Evolutionary conservation across 2,797 vertebrate species (phyloP), one percentile per base, ranked within the genome.

Genomic region (Parotocinclus haroldoi): DNA sequence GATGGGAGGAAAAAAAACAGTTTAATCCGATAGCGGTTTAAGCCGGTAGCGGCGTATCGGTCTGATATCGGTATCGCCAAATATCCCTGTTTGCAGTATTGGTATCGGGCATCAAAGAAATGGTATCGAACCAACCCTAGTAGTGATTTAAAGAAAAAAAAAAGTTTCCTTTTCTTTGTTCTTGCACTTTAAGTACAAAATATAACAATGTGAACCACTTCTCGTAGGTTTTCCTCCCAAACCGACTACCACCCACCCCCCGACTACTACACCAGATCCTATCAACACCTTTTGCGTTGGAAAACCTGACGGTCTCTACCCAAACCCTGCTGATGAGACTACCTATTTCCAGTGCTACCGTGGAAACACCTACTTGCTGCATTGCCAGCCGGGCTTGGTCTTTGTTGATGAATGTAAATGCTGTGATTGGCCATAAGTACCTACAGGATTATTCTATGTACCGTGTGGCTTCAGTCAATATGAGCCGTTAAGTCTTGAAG

Each of bases 341-440:
- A 87, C 83, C 27, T 91, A 78, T 73, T 89, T 88, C 77, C 89
- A 91, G 66, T 91, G 90, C 62, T 90, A 74, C 78, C 54, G 54
- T 3, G 89, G 86, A 48, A 80, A 78, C 74, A 89, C 90, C 4
- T 91, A 86, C 78, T 68, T 89, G 56, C 83, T 88, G 11, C 71
- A 3, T 42, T 91, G 90, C 79, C 89, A 91, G 76, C 68, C 87
- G 0, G 88, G 88, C 37, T 87, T 91, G 66, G 79, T 91, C 72
- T 91, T 62, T 73, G 50, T 60, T 50, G 89, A 91, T 40, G 65
- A 64, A 68, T 91, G 89, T 82, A 90, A 91, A 79, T 91, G 90
- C 76, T 91, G 89, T 73, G 38, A 88, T 79, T 91, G 79, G 78
- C 87, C 88, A 17, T 88, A 75, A 80, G 9, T 78, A 9, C 14